Evolutionary conservation across 2,797 vertebrate genomes (phyloP).

Genomic region (Ceryle rudis): DNA sequence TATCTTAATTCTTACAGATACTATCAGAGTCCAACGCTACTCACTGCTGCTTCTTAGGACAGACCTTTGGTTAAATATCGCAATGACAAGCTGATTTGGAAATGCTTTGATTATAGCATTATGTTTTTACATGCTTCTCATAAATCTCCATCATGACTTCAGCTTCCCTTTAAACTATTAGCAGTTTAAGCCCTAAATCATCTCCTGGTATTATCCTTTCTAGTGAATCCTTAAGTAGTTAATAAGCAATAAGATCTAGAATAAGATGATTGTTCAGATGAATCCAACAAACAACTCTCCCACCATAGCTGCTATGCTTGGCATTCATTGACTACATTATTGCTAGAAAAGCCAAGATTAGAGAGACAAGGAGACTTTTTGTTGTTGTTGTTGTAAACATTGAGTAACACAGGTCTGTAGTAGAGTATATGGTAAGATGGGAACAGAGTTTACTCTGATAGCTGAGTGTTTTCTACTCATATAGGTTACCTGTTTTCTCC

Average conservation of each 20-base stretch:
- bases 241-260: constrained; percentile 35
- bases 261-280: constrained; percentile 32
- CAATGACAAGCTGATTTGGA: background rate
- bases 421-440: background rate
- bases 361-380: background rate
- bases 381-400: background rate
- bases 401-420: background rate
- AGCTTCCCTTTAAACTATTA: constrained; percentile 27
- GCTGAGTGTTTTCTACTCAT: background rate
- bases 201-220: constrained; percentile 37
- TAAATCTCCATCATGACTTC: constrained; percentile 8
- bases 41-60: background rate
- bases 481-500: background rate
- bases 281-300: background rate
- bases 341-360: background rate
- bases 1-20: background rate
- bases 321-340: background rate
- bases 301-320: background rate
- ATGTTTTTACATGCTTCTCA: background rate
- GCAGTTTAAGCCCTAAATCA: constrained; percentile 7
- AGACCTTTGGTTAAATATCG: background rate
- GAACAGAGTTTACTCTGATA: background rate
- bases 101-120: background rate
- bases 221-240: constrained; percentile 40
- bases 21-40: background rate